Evolutionary conservation across 2,888 invertebrate species (phyloP), one percentile per base, ranked within the genome.

Genomic region (Sinhomidia bicolor): DNA sequence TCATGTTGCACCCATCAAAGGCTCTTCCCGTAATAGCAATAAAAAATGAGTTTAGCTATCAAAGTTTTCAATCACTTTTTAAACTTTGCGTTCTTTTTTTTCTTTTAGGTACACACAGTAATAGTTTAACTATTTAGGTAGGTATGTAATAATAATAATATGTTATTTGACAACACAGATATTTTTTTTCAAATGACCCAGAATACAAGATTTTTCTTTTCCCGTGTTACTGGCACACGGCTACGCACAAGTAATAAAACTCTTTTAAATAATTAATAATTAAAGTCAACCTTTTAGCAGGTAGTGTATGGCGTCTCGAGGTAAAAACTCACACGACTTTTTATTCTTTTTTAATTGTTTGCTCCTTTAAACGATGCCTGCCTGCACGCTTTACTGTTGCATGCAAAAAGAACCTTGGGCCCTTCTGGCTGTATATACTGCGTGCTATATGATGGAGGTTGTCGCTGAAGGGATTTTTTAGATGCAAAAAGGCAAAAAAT

Each of bases 251-350:
- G 14, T 32, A n/a, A 6, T 65, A n/a, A 65, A 32, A 54, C 14
- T 32, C 32, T 10, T 65, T 32, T 65, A 65, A 65, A 29, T 32
- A 32, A 74, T 74, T 47, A n/a, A 23, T 29, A 74, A 74, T 74
- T 74, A 44, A 47, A 26, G 47, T 74, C 74, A 74, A 74, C 74
- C 74, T 74, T 47, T 47, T 26, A 74, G n/a, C n/a, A n/a, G n/a
- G n/a, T n/a, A n/a, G 32, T 10, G 20, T 26, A 12, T 14, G 4
- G 20, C n/a, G 14, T 20, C 20, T 44, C 47, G 44, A 74, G 47
- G 74, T 47, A 23, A 44, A 74, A 74, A 44, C 47, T 47, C 47
- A 47, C 47, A 74, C 47, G 74, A 74, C n/a, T n/a, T 47, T 47
- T 36, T 74, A 44, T 71, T 47, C 9, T 23, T 74, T 26, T 47